phyloP scores from a whole-genome alignment of 2,888 invertebrate species.

The Anagyrus pseudococci region DNA sequence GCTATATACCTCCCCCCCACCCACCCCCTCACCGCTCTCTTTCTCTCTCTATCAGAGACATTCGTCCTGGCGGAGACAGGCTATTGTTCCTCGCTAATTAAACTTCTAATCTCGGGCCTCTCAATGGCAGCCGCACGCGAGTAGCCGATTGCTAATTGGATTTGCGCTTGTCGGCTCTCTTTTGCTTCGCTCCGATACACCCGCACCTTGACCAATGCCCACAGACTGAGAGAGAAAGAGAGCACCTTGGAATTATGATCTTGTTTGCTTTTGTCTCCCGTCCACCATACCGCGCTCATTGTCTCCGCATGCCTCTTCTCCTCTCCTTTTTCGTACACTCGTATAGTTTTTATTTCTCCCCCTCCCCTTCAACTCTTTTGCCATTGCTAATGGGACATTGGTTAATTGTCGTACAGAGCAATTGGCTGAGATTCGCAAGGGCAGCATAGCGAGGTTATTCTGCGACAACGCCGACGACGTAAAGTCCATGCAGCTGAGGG shows the following conservation, averaged over 20 bases:
- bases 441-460: slow-evolving; percentile 77
- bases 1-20: neutral
- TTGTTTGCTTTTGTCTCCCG: too few species aligned
- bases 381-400: neutral
- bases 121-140: too few species aligned
- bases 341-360: neutral
- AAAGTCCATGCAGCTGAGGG: slow-evolving; percentile 49
- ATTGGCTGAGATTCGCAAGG: slow-evolving; percentile 78
- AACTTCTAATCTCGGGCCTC: slow-evolving; percentile 21
- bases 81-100: slow-evolving; percentile 27
- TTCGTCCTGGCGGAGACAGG: neutral
- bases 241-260: too few species aligned
- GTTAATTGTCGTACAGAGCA: slow-evolving; percentile 63
- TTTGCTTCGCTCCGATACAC: too few species aligned
- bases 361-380: neutral
- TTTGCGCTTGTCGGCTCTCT: too few species aligned
- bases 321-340: neutral
- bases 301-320: too few species aligned
- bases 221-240: too few species aligned
- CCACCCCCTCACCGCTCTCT: too few species aligned
- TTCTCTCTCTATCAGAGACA: too few species aligned
- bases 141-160: too few species aligned
- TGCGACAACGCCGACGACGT: slow-evolving; percentile 78
- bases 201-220: too few species aligned
- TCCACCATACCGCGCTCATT: too few species aligned